Conservation (phyloP, 2,888 invertebrate genomes). For the Trissolcus japonicus region DNA sequence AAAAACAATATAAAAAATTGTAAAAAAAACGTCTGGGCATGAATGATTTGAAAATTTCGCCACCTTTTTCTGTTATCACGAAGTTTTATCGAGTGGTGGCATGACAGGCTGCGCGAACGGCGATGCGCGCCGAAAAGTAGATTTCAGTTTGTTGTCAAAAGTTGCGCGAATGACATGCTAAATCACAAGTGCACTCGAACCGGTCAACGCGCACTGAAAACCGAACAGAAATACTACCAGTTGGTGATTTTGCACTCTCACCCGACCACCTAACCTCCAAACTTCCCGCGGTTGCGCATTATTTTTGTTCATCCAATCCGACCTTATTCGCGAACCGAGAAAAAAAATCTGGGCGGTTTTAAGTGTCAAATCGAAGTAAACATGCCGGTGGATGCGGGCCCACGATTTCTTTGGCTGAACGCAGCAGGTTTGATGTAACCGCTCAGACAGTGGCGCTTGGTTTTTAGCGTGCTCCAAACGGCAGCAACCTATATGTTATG, state of each 20-base stretch:
- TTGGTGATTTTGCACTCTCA: not conserved
- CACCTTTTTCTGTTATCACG: not conserved
- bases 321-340: not conserved
- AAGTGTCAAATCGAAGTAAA: not conserved
- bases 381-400: not conserved
- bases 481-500: conserved; percentile 66
- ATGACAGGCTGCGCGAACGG: not conserved
- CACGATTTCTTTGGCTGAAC: no score
- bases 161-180: not conserved
- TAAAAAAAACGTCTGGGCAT: not conserved
- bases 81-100: not conserved
- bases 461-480: no score
- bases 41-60: not conserved
- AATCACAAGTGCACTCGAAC: no score
- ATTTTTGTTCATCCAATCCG: not conserved
- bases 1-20: no score
- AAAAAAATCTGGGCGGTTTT: not conserved
- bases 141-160: not conserved
- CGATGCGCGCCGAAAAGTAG: not conserved
- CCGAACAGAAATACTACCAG: not conserved
- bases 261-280: not conserved
- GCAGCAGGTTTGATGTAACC: no score
- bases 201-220: not conserved
- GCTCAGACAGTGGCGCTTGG: no score
- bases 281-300: not conserved